Base-by-base conservation (phyloP, 1,140 invertebrate genomes). In the Apis laboriosa region DNA sequence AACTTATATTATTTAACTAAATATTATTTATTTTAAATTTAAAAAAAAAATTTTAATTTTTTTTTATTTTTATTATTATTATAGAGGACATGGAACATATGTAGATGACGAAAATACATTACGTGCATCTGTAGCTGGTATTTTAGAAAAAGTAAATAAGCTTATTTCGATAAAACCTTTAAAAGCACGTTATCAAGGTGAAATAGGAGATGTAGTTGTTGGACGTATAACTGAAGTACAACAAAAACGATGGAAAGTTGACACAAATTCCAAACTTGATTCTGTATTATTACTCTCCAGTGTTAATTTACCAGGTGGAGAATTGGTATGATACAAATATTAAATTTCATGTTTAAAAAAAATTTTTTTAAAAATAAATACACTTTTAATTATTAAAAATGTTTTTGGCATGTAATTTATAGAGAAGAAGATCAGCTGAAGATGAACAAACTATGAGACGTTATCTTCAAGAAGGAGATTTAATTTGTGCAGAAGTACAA, bases 71-170 rank as follows among this genome's bases (percentile, higher is more conserved):
- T 93, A 71, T 75, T 91, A 93, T 89, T 93, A n/a, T n/a, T n/a
- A n/a, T n/a, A 99, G 99, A 91, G 99, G 99, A 12, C 99, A 99
- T 95, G 99, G 99, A 64, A 99, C 99, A 1, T 99, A 98, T 90
- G 95, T 97, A 66, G 94, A 96, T 75, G 96, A 97, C 87, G 96
- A 97, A 79, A 97, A 97, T 66, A 95, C 95, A 61, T 94, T 99
- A 4, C 96, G 97, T 93, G 96, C 99, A 9, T 99, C 98, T 7
- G 98, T 99, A 1, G 98, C 98, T 84, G 99, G 99, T 12, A 96
- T 98, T 63, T 96, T 99, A 88, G 97, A 99, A 91, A 96, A 97
- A 94, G 98, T 99, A 1, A 99, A 99, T 92, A 98, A 99, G 93
- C 94, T 99, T 24, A 97, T 99, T 74, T 97, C 97, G 49, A 97